Base-by-base conservation (phyloP, 1,140 invertebrate species). In the Plutomurus gul region DNA sequence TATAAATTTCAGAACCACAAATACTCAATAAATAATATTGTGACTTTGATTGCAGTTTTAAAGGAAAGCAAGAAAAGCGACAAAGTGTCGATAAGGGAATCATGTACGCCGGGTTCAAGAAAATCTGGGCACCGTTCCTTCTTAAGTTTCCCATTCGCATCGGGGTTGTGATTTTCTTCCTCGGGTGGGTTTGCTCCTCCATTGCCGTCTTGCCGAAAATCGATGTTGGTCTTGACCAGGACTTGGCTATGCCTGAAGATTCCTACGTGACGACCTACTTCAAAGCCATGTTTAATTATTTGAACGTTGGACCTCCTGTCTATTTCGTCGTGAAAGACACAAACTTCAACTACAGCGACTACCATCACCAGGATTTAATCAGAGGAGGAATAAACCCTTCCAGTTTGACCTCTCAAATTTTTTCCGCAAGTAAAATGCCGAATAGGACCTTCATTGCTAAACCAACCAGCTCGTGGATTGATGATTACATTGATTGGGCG, bases 401-500 rank as follows among this genome's bases (percentile, higher is more conserved):
- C 16, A 82, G 81, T n/a, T 40, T 84, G 16, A 79, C 77, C 0
- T 78, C 76, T n/a, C 83, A 82, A 65, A 74, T 84, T 8, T 82
- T 78, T 51, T 46, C 76, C 0, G 83, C 83, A 2, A 81, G 79
- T 82, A 80, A 78, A 88, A 87, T 13, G 88, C 88, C 83, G 82
- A 86, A 25, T 51, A 85, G 43, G 79, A 86, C 78, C 87, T 88
- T n/a, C 82, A 93, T 99, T 81, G 95, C 94, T 0, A 92, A 94
- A 81, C 92, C 94, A 20, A 91, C 95, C 0, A 92, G 92, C 16
- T 96, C 95, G 40, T 99, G 98, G 98, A 85, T 99, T 51, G 98
- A 99, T 86, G 97, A 99, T 87, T 99, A 97, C 87, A 91, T 97
- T 83, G 94, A 95, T 87, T 99, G 98, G 98, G 87, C 91, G 1